A percentile compares a stretch with the other conserved stretches of the same genome.
Conservation (phyloP, 2,797 vertebrate genomes). For the Acanthurus leucopareius region DNA sequence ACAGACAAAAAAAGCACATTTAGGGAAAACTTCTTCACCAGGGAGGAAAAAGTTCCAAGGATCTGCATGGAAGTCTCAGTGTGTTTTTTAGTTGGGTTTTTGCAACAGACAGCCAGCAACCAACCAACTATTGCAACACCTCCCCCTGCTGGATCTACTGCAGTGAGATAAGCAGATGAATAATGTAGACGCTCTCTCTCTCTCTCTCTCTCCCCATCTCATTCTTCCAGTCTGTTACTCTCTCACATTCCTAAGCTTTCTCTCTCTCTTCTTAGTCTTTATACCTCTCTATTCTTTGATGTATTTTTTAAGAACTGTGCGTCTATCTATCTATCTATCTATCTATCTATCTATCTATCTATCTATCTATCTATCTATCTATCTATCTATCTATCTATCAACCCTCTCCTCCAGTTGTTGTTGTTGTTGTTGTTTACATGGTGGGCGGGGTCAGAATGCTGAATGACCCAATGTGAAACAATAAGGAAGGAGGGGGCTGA, state of each 20-base stretch:
- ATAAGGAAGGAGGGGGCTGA: conserved; percentile 37
- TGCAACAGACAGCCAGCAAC: conserved; percentile 48
- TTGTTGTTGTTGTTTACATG: conserved; percentile 26
- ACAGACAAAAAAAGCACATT: conserved; percentile 3
- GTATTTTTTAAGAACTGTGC: background rate
- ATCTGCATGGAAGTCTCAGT: conserved; percentile 18
- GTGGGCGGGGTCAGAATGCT: conserved; percentile 25
- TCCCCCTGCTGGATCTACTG: conserved; percentile 90
- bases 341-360: conserved; percentile 18
- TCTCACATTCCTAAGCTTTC: background rate
- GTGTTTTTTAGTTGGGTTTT: conserved; percentile 34
- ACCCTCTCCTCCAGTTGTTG: background rate
- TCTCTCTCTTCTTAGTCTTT: background rate
- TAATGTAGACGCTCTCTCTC: conserved; percentile 59
- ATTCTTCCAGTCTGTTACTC: conserved; percentile 7
- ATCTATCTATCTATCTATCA: conserved; percentile 30
- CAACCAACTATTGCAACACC: conserved; percentile 88
- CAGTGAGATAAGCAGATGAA: conserved; percentile 82
- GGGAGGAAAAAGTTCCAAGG: background rate
- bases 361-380: conserved; percentile 23
- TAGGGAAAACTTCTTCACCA: background rate
- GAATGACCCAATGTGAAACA: conserved; percentile 52
- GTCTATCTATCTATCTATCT: conserved; percentile 20
- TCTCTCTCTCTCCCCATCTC: background rate
- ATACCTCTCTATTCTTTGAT: background rate